Conservation (phyloP, 2,113 vertebrate species). For the Sinocyclocheilus anophthalmus region DNA sequence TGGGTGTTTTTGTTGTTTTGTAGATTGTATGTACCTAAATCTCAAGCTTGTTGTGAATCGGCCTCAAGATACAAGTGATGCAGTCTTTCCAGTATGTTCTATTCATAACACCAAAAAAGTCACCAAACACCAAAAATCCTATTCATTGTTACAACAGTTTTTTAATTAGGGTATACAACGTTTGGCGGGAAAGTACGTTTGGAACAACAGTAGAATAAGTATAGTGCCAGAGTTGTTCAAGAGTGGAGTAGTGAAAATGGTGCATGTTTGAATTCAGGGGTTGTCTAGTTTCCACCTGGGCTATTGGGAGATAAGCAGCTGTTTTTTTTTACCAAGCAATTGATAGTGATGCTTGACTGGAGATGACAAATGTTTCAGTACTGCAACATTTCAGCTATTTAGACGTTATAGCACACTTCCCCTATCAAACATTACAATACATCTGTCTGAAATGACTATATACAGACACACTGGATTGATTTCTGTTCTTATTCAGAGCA, state of each 20-base stretch:
- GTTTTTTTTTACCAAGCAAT: neutral
- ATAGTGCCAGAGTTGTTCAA: neutral
- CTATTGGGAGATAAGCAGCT: constrained; percentile 20
- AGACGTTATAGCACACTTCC: neutral
- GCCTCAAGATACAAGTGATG: too few relatives aligned
- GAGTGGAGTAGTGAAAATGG: neutral
- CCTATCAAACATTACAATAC: neutral
- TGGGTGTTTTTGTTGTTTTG: too few relatives aligned
- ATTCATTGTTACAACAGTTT: neutral
- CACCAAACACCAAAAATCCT: too few relatives aligned
- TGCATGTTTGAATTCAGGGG: constrained; percentile 1
- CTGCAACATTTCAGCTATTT: constrained; percentile 1
- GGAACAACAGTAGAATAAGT: too few relatives aligned
- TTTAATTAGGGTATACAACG: too few relatives aligned
- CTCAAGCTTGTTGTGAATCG: too few relatives aligned
- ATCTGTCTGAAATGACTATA: neutral
- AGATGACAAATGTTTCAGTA: constrained; percentile 15
- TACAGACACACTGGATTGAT: neutral
- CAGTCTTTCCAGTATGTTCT: too few relatives aligned
- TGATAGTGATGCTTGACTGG: constrained; percentile 34
- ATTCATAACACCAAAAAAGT: too few relatives aligned
- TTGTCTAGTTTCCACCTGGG: constrained; percentile 13
- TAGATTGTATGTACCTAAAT: too few relatives aligned
- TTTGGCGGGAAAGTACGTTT: neutral
- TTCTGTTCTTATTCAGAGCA: neutral